Evolutionary conservation across 2,888 invertebrate species (phyloP).

Genomic region (Phania funesta): DNA sequence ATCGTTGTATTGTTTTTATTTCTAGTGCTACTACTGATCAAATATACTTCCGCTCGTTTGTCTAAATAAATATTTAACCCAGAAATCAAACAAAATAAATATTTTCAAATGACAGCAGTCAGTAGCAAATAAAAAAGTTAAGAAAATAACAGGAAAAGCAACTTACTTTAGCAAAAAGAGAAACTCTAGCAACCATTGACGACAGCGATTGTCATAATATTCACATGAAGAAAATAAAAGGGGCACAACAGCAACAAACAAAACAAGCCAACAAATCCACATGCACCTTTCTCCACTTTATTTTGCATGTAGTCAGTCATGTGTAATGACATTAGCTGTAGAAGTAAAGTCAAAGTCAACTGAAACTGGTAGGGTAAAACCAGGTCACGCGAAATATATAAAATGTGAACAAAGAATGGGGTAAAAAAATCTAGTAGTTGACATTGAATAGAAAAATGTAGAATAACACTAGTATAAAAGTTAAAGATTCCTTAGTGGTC

Average conservation of each 20-base stretch:
- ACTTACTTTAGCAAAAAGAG: slow-evolving; percentile 24
- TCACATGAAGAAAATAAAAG: slow-evolving; percentile 26
- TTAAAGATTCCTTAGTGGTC: too few relatives aligned
- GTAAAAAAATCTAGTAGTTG: neutral
- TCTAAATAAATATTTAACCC: slow-evolving; percentile 75
- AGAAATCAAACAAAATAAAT: slow-evolving; percentile 72
- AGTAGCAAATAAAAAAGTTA: neutral
- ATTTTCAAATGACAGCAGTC: slow-evolving; percentile 42
- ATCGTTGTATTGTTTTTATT: neutral
- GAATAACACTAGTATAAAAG: too few relatives aligned
- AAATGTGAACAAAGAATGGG: neutral
- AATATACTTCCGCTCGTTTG: slow-evolving; percentile 76
- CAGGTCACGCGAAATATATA: slow-evolving; percentile 10
- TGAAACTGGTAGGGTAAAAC: slow-evolving; percentile 32
- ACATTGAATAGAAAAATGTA: neutral
- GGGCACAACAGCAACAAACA: slow-evolving; percentile 1
- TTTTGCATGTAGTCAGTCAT: slow-evolving; percentile 49
- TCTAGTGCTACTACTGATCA: slow-evolving; percentile 53
- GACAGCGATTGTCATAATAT: slow-evolving; percentile 53
- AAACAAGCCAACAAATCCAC: neutral
- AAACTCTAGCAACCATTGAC: slow-evolving; percentile 33
- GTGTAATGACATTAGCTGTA: slow-evolving; percentile 45
- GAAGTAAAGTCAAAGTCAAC: slow-evolving; percentile 48
- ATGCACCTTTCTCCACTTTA: slow-evolving; percentile 9
- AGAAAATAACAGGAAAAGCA: neutral